Conservation (phyloP, 37 sponge, comb jelly and placozoan genomes). For the Geodia barretti region DNA sequence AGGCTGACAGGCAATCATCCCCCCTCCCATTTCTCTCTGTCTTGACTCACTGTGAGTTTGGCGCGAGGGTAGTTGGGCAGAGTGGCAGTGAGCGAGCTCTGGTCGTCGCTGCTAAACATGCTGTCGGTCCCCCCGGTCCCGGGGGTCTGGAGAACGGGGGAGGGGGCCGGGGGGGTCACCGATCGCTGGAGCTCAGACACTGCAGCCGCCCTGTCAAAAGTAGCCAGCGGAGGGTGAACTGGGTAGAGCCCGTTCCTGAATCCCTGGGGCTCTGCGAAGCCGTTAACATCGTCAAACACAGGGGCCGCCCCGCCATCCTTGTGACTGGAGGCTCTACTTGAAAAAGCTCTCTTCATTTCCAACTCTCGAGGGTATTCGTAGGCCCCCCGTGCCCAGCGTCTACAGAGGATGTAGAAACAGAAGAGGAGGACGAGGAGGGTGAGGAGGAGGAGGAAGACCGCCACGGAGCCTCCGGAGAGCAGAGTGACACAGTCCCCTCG, state of each 20-base stretch:
- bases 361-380: neutral
- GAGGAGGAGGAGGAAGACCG: slow-evolving; percentile 20
- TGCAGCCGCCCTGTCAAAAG: neutral
- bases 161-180: slow-evolving; percentile 10
- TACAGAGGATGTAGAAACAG: slow-evolving; percentile 8
- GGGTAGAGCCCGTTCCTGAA: neutral
- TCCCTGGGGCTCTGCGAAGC: neutral
- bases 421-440: slow-evolving; percentile 17
- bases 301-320: slow-evolving; percentile 62
- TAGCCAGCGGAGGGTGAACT: neutral
- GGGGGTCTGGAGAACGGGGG: slow-evolving; percentile 16
- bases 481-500: slow-evolving; percentile 1
- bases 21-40: too few species aligned
- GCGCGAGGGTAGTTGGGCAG: slow-evolving; percentile 49
- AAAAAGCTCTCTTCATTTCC: neutral
- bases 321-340: neutral
- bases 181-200: neutral
- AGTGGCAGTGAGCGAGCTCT: neutral
- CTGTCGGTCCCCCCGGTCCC: neutral
- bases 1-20: too few species aligned
- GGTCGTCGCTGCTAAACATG: neutral
- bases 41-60: slow-evolving; percentile 46
- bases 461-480: neutral
- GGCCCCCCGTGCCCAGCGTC: neutral
- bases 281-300: neutral